phyloP scores from a whole-genome alignment of 2,797 vertebrate genomes.

The Jordanella pulchra region DNA sequence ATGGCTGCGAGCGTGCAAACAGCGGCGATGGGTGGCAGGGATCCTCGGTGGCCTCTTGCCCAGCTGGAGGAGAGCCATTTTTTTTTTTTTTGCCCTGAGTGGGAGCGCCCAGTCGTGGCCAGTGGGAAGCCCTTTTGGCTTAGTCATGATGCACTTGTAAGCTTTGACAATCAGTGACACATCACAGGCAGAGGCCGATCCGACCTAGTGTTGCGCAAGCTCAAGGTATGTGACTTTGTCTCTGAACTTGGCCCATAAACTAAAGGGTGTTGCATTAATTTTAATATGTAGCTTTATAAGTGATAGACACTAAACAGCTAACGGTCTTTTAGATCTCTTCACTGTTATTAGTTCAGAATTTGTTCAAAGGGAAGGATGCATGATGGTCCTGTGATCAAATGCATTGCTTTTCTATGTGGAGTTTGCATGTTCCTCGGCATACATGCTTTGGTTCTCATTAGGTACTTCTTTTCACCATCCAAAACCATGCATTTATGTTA shows the following conservation, averaged over 20 bases:
- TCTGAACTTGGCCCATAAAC: constrained; percentile 5
- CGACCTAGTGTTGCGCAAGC: constrained; percentile 31
- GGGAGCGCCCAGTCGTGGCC: constrained; percentile 70
- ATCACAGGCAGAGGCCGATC: constrained; percentile 52
- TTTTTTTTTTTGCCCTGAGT: constrained; percentile 49
- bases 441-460: too few relatives aligned
- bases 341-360: not conserved
- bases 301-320: not conserved
- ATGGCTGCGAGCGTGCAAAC: constrained; percentile 64
- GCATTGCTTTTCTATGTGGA: not conserved
- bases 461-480: not conserved
- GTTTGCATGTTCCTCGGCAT: not conserved
- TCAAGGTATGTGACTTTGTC: constrained; percentile 11
- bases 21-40: constrained; percentile 70
- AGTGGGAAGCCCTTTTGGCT: constrained; percentile 74
- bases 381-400: not conserved
- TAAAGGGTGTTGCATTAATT: not conserved
- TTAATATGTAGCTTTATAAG: not conserved
- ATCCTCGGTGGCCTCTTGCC: constrained; percentile 75
- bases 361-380: not conserved
- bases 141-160: constrained; percentile 45
- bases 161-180: constrained; percentile 67
- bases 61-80: constrained; percentile 77
- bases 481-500: not conserved
- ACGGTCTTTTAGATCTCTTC: not conserved